Evolutionary conservation across 2,113 vertebrate genomes (phyloP).

Genomic region (Hypocryptadius cinnamomeus): DNA sequence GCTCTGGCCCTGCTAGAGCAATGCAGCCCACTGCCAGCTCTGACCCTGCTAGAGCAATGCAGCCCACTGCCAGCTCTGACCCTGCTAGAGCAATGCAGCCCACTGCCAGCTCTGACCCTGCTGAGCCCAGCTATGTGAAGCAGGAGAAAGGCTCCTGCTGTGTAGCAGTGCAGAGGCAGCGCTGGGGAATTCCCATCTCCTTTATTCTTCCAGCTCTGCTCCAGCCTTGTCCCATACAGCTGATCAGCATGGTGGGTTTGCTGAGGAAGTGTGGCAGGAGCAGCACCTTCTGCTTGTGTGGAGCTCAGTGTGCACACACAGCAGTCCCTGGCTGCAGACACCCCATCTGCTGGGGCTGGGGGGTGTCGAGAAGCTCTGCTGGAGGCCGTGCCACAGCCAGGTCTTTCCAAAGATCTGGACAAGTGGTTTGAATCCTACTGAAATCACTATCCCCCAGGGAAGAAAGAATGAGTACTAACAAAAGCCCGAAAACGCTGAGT

Average conservation of each 20-base stretch:
- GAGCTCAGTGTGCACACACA: fast-evolving
- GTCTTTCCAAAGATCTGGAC: background rate
- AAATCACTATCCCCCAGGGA: background rate
- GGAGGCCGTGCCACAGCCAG: background rate
- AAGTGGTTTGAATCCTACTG: background rate
- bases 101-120: background rate
- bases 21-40: background rate
- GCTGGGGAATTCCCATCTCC: fast-evolving
- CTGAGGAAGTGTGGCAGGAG: too few relatives aligned
- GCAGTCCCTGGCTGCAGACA: background rate
- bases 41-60: background rate
- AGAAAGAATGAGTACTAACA: background rate
- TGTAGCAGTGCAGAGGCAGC: background rate
- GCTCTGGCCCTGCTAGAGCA: background rate
- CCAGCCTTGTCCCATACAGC: fast-evolving
- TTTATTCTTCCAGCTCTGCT: background rate
- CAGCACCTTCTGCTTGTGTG: fast-evolving
- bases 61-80: background rate
- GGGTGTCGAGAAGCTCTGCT: background rate
- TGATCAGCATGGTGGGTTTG: background rate
- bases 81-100: too few relatives aligned
- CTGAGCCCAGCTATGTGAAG: background rate
- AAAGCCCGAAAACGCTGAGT: background rate
- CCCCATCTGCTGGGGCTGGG: background rate
- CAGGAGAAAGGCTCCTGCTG: background rate